phyloP scores from a whole-genome alignment of 35 echinoderm and acorn worm genomes.

The Stichopus chloronotus region DNA sequence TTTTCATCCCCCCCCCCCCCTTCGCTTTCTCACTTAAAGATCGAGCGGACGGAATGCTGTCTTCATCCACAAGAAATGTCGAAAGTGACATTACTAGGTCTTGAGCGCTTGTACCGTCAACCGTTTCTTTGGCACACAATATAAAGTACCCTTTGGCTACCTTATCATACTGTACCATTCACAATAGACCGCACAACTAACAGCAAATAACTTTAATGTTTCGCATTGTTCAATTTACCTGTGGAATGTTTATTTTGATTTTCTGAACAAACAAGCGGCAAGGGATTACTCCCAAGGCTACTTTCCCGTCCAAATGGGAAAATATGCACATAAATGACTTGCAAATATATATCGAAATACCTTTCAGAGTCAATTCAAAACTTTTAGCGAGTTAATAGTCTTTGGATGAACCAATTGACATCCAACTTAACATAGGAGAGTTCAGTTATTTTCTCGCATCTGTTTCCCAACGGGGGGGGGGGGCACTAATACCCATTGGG shows the following conservation, averaged over 20 bases:
- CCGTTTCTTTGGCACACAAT: neutral
- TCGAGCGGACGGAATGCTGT: neutral
- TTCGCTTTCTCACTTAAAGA: neutral
- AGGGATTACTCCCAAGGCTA: neutral
- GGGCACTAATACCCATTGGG: no score
- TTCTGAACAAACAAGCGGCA: neutral
- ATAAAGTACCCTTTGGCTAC: slow-evolving; percentile 20
- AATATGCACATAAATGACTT: neutral
- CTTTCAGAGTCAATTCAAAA: no score
- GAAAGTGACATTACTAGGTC: neutral
- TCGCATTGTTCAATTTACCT: neutral
- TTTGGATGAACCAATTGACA: no score
- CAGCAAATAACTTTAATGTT: slow-evolving; percentile 14
- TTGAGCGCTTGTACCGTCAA: neutral
- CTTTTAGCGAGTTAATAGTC: no score
- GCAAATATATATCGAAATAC: neutral
- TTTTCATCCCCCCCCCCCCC: neutral
- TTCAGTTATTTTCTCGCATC: no score
- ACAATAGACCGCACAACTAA: slow-evolving; percentile 6
- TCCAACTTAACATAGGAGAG: no score
- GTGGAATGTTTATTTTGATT: slow-evolving; percentile 31
- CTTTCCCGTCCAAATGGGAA: neutral
- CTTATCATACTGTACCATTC: neutral
- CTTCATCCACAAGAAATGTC: neutral
- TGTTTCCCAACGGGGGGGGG: no score